Evolutionary conservation across 2,888 invertebrate species (phyloP).

Genomic region (Cabera pusaria): DNA sequence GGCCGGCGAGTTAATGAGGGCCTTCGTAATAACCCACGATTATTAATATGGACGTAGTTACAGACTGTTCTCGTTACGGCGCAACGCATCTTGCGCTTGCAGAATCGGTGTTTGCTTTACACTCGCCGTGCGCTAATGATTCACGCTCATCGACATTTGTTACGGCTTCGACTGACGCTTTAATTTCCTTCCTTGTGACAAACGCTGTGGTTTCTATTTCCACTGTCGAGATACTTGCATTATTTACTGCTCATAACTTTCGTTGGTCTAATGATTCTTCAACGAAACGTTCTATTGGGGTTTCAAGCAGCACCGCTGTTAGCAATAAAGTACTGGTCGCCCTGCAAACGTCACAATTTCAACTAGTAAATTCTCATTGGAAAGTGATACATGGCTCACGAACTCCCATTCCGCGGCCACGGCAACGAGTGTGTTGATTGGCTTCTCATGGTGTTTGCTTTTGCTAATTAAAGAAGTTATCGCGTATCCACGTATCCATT

Average conservation of each 20-base stretch:
- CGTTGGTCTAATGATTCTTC: constrained; percentile 37
- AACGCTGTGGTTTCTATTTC: constrained; percentile 31
- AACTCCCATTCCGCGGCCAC: constrained; percentile 55
- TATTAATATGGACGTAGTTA: constrained; percentile 75
- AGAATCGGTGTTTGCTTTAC: constrained; percentile 48
- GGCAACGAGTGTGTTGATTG: constrained; percentile 61
- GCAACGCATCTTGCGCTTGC: constrained; percentile 37
- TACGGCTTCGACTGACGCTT: constrained; percentile 31
- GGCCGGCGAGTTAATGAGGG: constrained; percentile 70
- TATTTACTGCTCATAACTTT: constrained; percentile 33
- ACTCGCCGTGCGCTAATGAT: constrained; percentile 27
- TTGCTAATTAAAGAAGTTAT: constrained; percentile 60
- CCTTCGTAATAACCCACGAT: constrained; percentile 72
- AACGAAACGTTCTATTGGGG: constrained; percentile 40
- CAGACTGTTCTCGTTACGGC: constrained; percentile 59
- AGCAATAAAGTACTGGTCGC: constrained; percentile 46
- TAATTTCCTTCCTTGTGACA: constrained; percentile 31
- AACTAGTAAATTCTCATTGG: constrained; percentile 63
- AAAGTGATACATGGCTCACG: constrained; percentile 65
- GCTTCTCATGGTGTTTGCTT: constrained; percentile 52
- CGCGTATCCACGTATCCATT: constrained; percentile 36
- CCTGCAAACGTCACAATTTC: constrained; percentile 55
- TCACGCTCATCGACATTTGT: constrained; percentile 32
- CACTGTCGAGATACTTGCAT: constrained; percentile 23
- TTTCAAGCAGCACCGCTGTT: constrained; percentile 40